Conservation (phyloP, 2,113 vertebrate species). For the Centropus unirufus region DNA sequence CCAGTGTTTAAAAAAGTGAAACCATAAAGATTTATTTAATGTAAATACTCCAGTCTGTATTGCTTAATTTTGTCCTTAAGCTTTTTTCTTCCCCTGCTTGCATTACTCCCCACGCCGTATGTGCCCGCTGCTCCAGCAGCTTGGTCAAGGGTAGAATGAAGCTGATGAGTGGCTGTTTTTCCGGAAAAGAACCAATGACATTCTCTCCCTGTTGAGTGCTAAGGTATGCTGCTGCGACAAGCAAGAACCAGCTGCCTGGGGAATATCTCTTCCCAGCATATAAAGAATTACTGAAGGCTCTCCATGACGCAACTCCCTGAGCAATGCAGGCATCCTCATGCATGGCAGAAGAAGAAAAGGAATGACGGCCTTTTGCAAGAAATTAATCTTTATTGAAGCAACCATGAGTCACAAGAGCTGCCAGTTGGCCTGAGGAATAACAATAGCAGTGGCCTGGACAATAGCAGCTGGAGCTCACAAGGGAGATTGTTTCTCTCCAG, state of each 20-base stretch:
- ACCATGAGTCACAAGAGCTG: neutral
- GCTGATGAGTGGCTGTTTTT: neutral
- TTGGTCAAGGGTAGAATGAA: neutral
- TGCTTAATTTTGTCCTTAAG: neutral
- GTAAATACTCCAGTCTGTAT: neutral
- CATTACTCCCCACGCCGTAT: neutral
- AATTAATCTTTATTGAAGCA: slow-evolving; percentile 46
- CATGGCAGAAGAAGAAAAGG: neutral
- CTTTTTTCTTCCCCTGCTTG: neutral
- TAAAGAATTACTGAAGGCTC: neutral
- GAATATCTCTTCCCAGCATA: neutral
- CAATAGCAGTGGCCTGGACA: neutral
- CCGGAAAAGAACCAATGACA: neutral
- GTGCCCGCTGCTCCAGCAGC: neutral
- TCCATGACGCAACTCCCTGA: neutral
- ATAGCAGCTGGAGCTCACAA: slow-evolving; percentile 20
- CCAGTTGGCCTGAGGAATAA: slow-evolving; percentile 7
- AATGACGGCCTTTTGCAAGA: neutral
- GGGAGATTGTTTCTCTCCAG: neutral
- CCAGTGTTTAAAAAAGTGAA: neutral
- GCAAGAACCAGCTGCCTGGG: neutral
- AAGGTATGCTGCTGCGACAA: neutral
- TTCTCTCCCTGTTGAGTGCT: neutral
- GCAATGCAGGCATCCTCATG: neutral
- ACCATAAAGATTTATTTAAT: neutral